Evolutionary conservation across 2,797 vertebrate species (phyloP), one percentile per base, ranked within the genome.

Genomic region (Momotus momota): DNA sequence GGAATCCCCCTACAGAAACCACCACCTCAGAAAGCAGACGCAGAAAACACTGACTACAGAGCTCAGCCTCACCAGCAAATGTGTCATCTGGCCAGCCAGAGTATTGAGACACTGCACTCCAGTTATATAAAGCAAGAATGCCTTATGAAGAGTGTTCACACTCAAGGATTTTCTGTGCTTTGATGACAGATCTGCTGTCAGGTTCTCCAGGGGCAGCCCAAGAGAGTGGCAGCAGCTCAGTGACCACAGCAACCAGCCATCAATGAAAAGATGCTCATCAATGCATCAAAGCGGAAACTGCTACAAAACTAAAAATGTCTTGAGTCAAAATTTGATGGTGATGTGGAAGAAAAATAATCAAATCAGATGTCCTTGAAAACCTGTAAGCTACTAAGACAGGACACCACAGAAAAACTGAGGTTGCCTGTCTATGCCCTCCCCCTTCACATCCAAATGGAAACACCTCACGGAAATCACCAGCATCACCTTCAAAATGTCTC

Each of bases 21-120:
- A 93, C 12, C 20, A 14, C 6, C 20, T 83, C 12, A 5, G 33
- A 74, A 49, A 57, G 15, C 1, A 72, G 67, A 51, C 26, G 15
- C n/a, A 49, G 43, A 51, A 38, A 7, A 5, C 20, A 45, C 33
- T 9, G 19, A 49, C 27, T 49, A 4, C 25, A n/a, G 52, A 5
- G 8, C 31, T 29, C 15, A 57, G 12, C 8, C 46, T 67, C 74
- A 45, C 61, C 25, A 16, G 43, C 46, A 69, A 35, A 51, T 25
- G 12, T 0, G 0, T 48, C 31, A 77, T 35, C 17, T 38, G 22
- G 48, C 3, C 22, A 60, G 51, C 25, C 61, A 2, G 4, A 77
- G 22, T 20, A 35, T 49, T 0, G 0, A 86, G 70, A 23, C 35
- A n/a, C 35, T 17, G 26, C 33, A 26, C 33, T 51, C 31, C 21